These are phyloP conservation scores for Contarinia nasturtii DNA, from an alignment of 1,140 invertebrate species.

Conservation along the genomic window DNA sequence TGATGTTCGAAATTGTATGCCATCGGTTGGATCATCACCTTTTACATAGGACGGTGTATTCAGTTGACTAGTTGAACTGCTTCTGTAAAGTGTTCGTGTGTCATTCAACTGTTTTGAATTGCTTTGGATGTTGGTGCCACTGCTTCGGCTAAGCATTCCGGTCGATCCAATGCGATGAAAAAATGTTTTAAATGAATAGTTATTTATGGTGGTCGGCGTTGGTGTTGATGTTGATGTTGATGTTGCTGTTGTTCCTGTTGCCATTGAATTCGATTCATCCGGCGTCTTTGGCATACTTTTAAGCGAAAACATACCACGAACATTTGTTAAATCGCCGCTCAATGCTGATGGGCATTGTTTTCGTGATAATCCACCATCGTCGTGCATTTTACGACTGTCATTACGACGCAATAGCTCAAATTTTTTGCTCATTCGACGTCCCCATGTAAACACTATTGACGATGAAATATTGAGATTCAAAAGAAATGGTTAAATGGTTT, in stretches of 20 bases:
- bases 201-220: background rate
- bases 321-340: constrained; percentile 4
- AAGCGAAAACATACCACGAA: constrained; percentile 9
- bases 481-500: background rate
- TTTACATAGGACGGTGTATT: constrained; percentile 49
- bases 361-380: constrained; percentile 13
- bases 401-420: constrained; percentile 51
- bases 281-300: constrained; percentile 20
- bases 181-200: constrained; percentile 43
- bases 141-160: constrained; percentile 43
- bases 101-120: constrained; percentile 22
- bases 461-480: constrained; percentile 5
- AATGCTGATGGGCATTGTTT: constrained; percentile 11
- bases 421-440: constrained; percentile 56
- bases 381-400: constrained; percentile 31
- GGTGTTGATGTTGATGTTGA: constrained; percentile 19
- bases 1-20: constrained; percentile 39
- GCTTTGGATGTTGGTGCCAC: constrained; percentile 21
- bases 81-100: constrained; percentile 42
- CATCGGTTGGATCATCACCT: constrained; percentile 58
- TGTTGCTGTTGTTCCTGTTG: constrained; percentile 48
- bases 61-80: constrained; percentile 54
- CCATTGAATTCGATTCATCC: constrained; percentile 20
- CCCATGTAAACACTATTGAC: constrained; percentile 54
- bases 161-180: constrained; percentile 57